Evolutionary conservation across 2,888 invertebrate genomes (phyloP).

Genomic region (Spicauda simplicius): DNA sequence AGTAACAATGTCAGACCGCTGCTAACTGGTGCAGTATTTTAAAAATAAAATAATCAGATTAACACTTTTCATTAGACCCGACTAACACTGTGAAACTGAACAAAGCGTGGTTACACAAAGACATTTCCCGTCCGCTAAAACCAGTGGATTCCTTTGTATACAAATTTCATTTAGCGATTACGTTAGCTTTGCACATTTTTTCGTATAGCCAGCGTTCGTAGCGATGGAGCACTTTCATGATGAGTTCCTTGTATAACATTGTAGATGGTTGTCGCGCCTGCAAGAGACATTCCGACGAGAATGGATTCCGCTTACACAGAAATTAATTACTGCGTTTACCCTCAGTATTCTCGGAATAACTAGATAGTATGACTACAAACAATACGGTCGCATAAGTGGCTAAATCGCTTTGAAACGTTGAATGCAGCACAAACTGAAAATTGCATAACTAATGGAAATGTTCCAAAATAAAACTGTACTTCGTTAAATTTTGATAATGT

Average conservation of each 20-base stretch:
- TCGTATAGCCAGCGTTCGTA: background rate
- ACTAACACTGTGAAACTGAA: background rate
- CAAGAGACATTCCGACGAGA: background rate
- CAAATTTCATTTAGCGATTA: slow-evolving; percentile 10
- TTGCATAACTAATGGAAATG: background rate
- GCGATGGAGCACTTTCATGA: background rate
- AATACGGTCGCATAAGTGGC: background rate
- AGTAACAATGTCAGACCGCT: background rate
- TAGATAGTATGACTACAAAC: background rate
- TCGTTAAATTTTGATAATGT: too few species aligned
- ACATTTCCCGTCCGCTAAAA: slow-evolving; percentile 9
- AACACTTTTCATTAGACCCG: background rate
- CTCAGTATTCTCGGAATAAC: background rate
- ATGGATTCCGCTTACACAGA: background rate
- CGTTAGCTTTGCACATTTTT: slow-evolving; percentile 13
- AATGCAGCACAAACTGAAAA: background rate
- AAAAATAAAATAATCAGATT: background rate
- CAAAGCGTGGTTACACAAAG: slow-evolving; percentile 1
- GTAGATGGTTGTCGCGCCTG: background rate
- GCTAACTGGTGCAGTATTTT: background rate
- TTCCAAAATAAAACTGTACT: background rate
- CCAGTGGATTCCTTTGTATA: slow-evolving; percentile 14
- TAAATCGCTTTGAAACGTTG: background rate
- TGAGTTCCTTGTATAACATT: background rate
- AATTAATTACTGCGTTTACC: background rate